phyloP scores from a whole-genome alignment of 1,140 invertebrate genomes.

The Drosophila repleta region DNA sequence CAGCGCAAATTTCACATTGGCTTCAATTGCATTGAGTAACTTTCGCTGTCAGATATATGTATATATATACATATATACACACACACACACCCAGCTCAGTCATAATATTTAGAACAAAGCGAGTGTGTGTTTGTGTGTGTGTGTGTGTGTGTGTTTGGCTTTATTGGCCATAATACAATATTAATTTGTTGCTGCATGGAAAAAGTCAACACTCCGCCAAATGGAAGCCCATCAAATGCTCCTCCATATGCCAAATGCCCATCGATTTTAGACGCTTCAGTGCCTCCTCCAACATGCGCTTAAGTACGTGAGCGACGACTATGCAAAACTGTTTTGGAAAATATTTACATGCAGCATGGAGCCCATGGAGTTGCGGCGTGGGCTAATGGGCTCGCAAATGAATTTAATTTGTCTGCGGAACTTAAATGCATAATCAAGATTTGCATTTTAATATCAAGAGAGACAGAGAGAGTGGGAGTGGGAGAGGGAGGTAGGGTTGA shows the following conservation, averaged over 20 bases:
- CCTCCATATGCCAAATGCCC: conserved; percentile 56
- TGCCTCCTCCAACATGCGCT: conserved; percentile 30
- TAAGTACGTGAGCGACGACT: conserved; percentile 8
- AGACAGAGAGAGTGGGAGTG: background rate
- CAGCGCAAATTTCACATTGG: conserved; percentile 41
- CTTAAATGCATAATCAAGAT: conserved; percentile 75
- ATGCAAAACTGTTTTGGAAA: conserved; percentile 19
- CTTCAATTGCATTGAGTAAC: conserved; percentile 75
- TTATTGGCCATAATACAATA: conserved; percentile 66
- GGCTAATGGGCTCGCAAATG: conserved; percentile 36
- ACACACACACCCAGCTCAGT: conserved; percentile 18
- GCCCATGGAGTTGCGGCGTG: background rate
- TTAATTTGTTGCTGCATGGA: conserved; percentile 63
- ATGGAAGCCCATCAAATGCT: conserved; percentile 63
- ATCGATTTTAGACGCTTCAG: conserved; percentile 68
- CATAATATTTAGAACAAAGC: conserved; percentile 37
- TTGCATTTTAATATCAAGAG: conserved; percentile 67
- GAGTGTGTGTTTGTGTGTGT: too few relatives aligned
- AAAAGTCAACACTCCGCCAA: conserved; percentile 64
- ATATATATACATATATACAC: conserved; percentile 30
- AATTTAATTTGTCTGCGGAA: conserved; percentile 63
- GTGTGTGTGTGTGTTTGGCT: conserved; percentile 22
- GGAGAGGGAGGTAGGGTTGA: background rate
- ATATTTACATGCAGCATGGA: conserved; percentile 1
- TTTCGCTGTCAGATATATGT: conserved; percentile 55